Evolutionary conservation across 2,888 invertebrate genomes (phyloP).

Genomic region (Seira ritae): DNA sequence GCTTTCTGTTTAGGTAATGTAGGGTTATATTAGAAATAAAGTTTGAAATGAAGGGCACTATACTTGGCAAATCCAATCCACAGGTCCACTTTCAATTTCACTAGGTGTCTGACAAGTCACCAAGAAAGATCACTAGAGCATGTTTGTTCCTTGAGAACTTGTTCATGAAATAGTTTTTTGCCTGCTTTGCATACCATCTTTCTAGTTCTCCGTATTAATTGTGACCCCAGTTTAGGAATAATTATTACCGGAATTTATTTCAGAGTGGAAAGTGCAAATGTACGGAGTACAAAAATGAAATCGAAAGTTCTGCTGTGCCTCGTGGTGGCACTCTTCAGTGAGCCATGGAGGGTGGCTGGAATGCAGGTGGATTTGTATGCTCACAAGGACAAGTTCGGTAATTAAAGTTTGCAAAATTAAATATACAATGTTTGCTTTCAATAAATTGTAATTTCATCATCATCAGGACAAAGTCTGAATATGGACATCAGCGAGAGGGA

Average conservation of each 20-base stretch:
- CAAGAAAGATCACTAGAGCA: constrained; percentile 5
- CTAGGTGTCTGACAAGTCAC: constrained; percentile 35
- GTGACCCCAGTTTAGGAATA: too few relatives aligned
- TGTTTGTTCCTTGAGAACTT: too few relatives aligned
- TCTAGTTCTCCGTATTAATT: too few relatives aligned
- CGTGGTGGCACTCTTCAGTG: constrained; percentile 45
- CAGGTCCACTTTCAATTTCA: constrained; percentile 59
- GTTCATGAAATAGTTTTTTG: too few relatives aligned
- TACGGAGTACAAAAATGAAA: constrained; percentile 48
- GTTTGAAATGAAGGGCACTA: constrained; percentile 1
- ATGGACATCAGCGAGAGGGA: constrained; percentile 59
- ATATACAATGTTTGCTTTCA: too few relatives aligned
- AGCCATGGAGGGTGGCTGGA: constrained; percentile 34
- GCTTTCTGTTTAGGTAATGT: constrained; percentile 29
- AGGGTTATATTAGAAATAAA: constrained; percentile 17
- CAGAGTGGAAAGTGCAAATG: too few relatives aligned
- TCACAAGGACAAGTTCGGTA: constrained; percentile 69
- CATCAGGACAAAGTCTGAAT: constrained; percentile 64
- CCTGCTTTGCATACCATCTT: too few relatives aligned
- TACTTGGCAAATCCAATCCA: constrained; percentile 39
- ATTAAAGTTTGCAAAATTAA: constrained; percentile 19
- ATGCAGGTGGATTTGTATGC: constrained; percentile 66
- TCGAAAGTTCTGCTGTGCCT: constrained; percentile 38
- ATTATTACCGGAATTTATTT: too few relatives aligned
- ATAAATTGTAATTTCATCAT: too few relatives aligned